Evolutionary conservation across 2,113 vertebrate genomes (phyloP).

Genomic region (Alces alces): DNA sequence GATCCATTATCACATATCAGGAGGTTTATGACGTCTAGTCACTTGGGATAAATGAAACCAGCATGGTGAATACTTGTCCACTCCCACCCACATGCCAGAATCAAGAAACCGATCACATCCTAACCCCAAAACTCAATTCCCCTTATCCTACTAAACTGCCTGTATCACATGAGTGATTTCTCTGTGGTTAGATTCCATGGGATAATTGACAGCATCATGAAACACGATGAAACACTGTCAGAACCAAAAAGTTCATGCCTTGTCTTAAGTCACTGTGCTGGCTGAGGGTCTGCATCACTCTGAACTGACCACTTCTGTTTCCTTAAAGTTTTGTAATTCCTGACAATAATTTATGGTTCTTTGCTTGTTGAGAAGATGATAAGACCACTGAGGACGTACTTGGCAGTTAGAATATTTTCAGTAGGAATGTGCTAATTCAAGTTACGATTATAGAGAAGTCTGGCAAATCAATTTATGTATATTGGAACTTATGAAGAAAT

Average conservation of each 20-base stretch:
- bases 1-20: background rate
- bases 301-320: background rate
- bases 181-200: background rate
- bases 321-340: background rate
- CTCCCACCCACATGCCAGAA: background rate
- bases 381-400: background rate
- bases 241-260: background rate
- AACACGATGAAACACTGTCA: background rate
- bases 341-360: background rate
- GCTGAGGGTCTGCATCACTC: background rate
- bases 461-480: background rate
- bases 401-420: constrained; percentile 15
- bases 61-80: background rate
- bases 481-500: constrained; percentile 12
- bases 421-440: background rate
- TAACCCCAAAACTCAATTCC: background rate
- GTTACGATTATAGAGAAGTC: background rate
- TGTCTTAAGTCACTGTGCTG: background rate
- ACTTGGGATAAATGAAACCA: background rate
- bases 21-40: background rate
- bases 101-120: background rate
- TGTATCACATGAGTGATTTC: background rate
- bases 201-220: background rate
- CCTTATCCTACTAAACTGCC: background rate
- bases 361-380: background rate